Percentiles rank a stretch among this genome's conserved stretches.
Conservation (phyloP, 1,140 invertebrate species). For the Triops longicaudatus region DNA sequence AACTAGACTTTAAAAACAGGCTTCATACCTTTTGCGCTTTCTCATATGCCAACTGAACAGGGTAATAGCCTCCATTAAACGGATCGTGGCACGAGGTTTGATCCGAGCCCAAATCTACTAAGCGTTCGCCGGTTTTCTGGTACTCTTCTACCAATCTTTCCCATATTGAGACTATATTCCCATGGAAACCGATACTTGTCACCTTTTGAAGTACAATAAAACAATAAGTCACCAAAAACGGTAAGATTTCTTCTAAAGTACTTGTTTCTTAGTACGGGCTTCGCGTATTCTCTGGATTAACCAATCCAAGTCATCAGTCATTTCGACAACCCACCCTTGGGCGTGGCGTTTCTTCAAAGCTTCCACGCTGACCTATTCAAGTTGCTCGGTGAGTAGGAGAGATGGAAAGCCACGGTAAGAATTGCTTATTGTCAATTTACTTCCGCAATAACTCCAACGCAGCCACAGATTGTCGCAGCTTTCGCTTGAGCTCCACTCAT, state of each 20-base stretch:
- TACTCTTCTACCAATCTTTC: constrained; percentile 49
- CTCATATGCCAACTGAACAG: constrained; percentile 45
- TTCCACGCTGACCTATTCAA: constrained; percentile 43
- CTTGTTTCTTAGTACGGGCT: constrained; percentile 36
- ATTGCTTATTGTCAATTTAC: constrained; percentile 37
- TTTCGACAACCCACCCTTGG: constrained; percentile 56
- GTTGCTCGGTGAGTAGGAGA: neutral
- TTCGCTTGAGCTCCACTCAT: constrained; percentile 63
- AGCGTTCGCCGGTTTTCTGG: constrained; percentile 46
- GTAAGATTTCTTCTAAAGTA: constrained; percentile 31
- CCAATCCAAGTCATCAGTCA: constrained; percentile 44
- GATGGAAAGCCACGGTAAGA: neutral
- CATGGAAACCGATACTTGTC: constrained; percentile 55
- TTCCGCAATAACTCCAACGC: constrained; percentile 59
- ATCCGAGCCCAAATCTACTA: constrained; percentile 58
- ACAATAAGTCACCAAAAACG: neutral
- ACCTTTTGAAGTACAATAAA: constrained; percentile 28
- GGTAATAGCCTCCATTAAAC: constrained; percentile 58
- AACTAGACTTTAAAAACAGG: too few species aligned
- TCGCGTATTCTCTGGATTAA: constrained; percentile 45
- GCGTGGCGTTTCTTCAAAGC: constrained; percentile 51
- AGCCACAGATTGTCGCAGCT: constrained; percentile 55
- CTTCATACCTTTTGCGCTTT: constrained; percentile 37
- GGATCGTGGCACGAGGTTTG: constrained; percentile 62
- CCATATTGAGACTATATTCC: constrained; percentile 56